Base-by-base conservation (phyloP, 2,113 vertebrate genomes). In the Pseudopodoces humilis region DNA sequence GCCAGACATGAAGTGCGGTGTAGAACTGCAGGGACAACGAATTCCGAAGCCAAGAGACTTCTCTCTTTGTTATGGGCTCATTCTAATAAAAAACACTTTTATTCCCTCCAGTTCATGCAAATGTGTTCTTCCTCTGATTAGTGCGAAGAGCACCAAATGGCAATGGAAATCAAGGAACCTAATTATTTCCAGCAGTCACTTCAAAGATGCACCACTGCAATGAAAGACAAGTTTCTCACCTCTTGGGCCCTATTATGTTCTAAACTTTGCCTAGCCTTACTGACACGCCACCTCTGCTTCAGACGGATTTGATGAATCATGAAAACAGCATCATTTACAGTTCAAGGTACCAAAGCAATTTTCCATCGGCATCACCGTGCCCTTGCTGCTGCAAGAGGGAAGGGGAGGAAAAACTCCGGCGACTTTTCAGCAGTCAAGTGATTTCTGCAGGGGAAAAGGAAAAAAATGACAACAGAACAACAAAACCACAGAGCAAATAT, bases 271-370 rank as follows among this genome's bases (percentile, higher is more conserved):
- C 95, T 82, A 81, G 86, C 93, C 94, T 92, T 27, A 39, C 83
- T 96, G 95, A 96, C 96, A 93, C 2, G 37, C 80, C 95, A 96
- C 94, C 94, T 93, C 83, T 81, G 88, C 88, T 90, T 95, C 92
- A 88, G 92, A 81, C 0, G 5, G 90, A 81, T 93, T 86, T 96
- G 96, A 96, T 96, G 95, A 97, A 94, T 97, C 95, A 96, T 92
- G 93, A 96, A 96, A 96, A 92, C 94, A 95, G 86, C 95, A 93
- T 92, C 95, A 90, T 97, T 96, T 96, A 96, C 93, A 96, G 95
- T 97, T 97, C 96, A 97, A 96, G 93, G 93, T 90, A 79, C 86
- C 86, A 96, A 94, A 95, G 95, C 94, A 96, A 96, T 96, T 97
- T 97, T 86, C 93, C 90, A 76, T 71, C 63, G 49, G 94, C 41